Base-by-base conservation (phyloP, 2,888 invertebrate genomes). In the Eupithecia abbreviata region DNA sequence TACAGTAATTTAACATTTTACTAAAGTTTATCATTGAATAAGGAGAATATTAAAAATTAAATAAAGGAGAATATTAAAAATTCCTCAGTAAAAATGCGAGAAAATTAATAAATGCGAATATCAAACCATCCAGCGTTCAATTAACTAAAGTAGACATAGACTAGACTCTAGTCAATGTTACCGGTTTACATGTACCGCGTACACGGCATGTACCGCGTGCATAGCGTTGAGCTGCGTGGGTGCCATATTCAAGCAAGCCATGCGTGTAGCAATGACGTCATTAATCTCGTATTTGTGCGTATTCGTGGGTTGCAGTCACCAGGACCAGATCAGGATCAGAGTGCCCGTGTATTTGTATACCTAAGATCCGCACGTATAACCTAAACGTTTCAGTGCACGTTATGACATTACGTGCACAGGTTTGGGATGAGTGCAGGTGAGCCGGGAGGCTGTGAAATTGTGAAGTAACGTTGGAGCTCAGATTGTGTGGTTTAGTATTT, bases 361-460 rank as follows among this genome's bases (percentile, higher is more conserved):
- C 15, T 83, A 81, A 79, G 83, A 80, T 83, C 82, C 83, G 78
- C 80, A 82, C 79, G 80, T 79, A 80, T 79, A 81, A 84, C 80
- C 83, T 84, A 85, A 88, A 83, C 84, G 85, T 68, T 68, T 68
- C 43, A 62, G 62, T 62, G 62, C 62, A 43, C 67, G 43, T 82
- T 86, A 84, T 84, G 83, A 82, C 82, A 78, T 84, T 84, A 87
- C 85, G 87, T 87, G 86, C 79, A 73, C 6, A 30, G 84, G 82
- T 83, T 81, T 81, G 43, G 66, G 69, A 83, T 80, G 75, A 74
- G 74, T 73, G 76, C 73, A 81, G 75, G 79, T 79, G 76, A 77
- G 75, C 70, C 72, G 69, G 66, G 62, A 62, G 51, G 41, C 58
- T 74, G 77, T 75, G 76, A 76, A 78, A 78, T 78, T 76, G 78